Base-by-base conservation (phyloP, 2,888 invertebrate species). In the Lasioglossum lativentre region DNA sequence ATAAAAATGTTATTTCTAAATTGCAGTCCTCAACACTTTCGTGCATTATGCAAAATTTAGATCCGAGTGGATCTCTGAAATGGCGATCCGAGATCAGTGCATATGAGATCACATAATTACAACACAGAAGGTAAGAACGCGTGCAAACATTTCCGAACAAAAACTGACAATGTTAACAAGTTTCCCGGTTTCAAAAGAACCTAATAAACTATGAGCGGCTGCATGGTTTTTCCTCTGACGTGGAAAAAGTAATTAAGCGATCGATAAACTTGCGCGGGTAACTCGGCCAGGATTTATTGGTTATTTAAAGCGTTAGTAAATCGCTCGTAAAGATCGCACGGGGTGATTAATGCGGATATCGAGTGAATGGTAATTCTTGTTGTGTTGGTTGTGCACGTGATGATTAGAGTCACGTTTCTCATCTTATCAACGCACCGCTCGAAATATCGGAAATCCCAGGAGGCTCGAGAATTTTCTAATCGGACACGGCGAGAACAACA, bases 321-420 rank as follows among this genome's bases (percentile, higher is more conserved):
- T 42, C 42, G n/a, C 71, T 71, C 42, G 27, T 10, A 40, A 27
- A 42, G 42, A 42, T 16, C 27, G 27, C 6, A 5, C 6, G 38
- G 2, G 40, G 40, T 71, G 71, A 71, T 42, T 71, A 71, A 71
- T 16, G 42, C 27, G 42, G 12, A 27, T 71, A 71, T 71, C 71
- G 42, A 42, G 14, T 71, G 38, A 71, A 71, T 38, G 42, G n/a
- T 42, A 71, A n/a, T 71, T 42, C 40, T 42, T 14, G 27, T 42
- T 42, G 71, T 16, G n/a, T 23, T 23, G 2, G 16, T 40, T 16
- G 16, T 6, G 27, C 71, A 42, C 14, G 27, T 27, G 38, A 71
- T 16, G n/a, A 71, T 38, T 71, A 71, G 71, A 40, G 42, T 71
- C 38, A 23, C 23, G 40, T 70, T 38, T 38, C 19, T 38, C 38